phyloP scores from a whole-genome alignment of 2,797 vertebrate species.

The Epinephelus malabaricus region DNA sequence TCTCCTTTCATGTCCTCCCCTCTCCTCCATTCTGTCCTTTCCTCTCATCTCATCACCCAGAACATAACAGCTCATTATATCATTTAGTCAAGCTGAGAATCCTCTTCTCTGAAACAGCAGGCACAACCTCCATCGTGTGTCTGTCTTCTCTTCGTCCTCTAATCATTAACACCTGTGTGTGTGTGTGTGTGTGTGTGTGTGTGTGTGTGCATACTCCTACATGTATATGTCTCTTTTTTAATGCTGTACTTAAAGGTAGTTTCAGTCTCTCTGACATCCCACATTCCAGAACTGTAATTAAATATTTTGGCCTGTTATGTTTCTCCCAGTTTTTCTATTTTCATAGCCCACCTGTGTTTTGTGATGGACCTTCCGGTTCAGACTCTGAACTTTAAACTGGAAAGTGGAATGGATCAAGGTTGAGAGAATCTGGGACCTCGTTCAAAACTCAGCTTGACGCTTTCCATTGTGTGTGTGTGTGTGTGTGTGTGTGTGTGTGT shows the following conservation, averaged over 20 bases:
- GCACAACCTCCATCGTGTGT: slow-evolving; percentile 69
- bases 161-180: slow-evolving; percentile 73
- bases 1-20: slow-evolving; percentile 45
- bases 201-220: background rate
- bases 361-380: slow-evolving; percentile 36
- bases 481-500: slow-evolving; percentile 43
- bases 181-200: slow-evolving; percentile 12
- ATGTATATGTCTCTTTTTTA: slow-evolving; percentile 7
- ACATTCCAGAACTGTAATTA: slow-evolving; percentile 4
- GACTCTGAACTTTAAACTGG: slow-evolving; percentile 60
- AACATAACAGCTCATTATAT: slow-evolving; percentile 83
- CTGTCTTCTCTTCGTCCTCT: slow-evolving; percentile 80
- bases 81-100: slow-evolving; percentile 84
- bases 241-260: slow-evolving; percentile 17
- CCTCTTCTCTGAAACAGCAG: slow-evolving; percentile 76
- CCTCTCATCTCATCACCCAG: slow-evolving; percentile 76
- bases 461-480: slow-evolving; percentile 54
- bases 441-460: slow-evolving; percentile 82
- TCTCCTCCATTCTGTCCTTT: slow-evolving; percentile 71
- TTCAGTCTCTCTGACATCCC: background rate
- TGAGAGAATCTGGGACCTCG: slow-evolving; percentile 78
- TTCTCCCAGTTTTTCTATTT: slow-evolving; percentile 45
- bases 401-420: slow-evolving; percentile 69
- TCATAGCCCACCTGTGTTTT: slow-evolving; percentile 48
- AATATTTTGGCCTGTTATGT: slow-evolving; percentile 19